A percentile compares a stretch with the other conserved stretches of the same genome.
Conservation (phyloP, 2,888 invertebrate genomes). For the Neocrepidodera transversa region DNA sequence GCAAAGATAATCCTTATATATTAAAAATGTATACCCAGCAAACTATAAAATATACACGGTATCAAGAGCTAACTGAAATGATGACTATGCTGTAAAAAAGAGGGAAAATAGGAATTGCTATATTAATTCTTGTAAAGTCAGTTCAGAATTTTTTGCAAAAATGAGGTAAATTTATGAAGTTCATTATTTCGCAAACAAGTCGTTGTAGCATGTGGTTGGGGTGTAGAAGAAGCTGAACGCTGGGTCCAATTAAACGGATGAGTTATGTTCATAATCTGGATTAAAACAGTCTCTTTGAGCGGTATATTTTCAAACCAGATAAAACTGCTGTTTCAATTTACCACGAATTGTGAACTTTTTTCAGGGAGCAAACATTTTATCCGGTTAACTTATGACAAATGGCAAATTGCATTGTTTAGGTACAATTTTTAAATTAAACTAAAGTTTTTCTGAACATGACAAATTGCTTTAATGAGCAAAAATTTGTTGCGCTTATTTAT, state of each 20-base stretch:
- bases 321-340: conserved; percentile 46
- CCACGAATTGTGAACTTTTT: conserved; percentile 25
- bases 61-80: conserved; percentile 2
- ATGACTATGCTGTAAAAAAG: conserved; percentile 14
- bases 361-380: conserved; percentile 14
- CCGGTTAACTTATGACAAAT: conserved; percentile 16
- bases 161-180: conserved; percentile 54
- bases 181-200: conserved; percentile 53
- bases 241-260: conserved; percentile 41
- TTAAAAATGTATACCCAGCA: neutral
- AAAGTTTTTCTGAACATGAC: neutral
- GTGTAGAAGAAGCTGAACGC: conserved; percentile 38
- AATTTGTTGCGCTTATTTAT: neutral
- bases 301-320: conserved; percentile 39
- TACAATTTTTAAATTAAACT: conserved; percentile 7
- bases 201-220: conserved; percentile 47
- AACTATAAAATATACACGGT: conserved; percentile 1
- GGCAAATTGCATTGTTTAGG: conserved; percentile 13
- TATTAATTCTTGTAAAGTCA: conserved; percentile 49
- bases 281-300: conserved; percentile 47
- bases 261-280: conserved; percentile 47
- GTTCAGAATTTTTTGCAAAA: conserved; percentile 47
- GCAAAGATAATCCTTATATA: conserved; percentile 1
- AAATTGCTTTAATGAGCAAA: conserved; percentile 13
- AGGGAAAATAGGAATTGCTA: conserved; percentile 19